Evolutionary conservation across 2,113 vertebrate species (phyloP).

Genomic region (Saguinus imperator): DNA sequence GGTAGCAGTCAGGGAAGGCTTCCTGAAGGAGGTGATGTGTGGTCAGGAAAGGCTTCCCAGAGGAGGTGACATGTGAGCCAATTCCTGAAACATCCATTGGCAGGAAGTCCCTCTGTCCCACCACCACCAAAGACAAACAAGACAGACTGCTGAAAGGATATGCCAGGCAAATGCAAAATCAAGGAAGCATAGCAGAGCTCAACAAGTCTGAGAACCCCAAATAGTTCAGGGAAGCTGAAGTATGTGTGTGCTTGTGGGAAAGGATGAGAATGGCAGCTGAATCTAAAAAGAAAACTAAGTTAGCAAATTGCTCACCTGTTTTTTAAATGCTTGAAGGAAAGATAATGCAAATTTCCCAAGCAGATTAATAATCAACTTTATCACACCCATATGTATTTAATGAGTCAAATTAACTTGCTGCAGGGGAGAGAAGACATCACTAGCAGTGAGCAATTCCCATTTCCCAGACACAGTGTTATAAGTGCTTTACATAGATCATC

Average conservation of each 20-base stretch:
- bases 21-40: neutral
- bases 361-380: constrained; percentile 33
- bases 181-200: neutral
- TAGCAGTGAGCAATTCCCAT: neutral
- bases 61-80: neutral
- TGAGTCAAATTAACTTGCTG: constrained; percentile 42
- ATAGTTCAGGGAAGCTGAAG: neutral
- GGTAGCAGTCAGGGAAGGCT: neutral
- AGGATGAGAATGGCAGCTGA: neutral
- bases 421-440: neutral
- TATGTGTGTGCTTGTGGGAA: neutral
- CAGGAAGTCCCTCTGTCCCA: neutral
- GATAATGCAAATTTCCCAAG: constrained; percentile 14
- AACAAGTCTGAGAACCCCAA: neutral
- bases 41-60: neutral
- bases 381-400: constrained; percentile 1
- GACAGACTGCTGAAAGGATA: neutral
- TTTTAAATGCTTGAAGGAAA: constrained; percentile 30
- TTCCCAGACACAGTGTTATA: neutral
- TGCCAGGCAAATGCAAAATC: neutral
- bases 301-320: constrained; percentile 16
- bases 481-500: neutral
- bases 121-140: neutral
- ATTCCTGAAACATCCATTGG: neutral
- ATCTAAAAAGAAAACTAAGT: neutral